Evolutionary conservation across 2,797 vertebrate species (phyloP), one percentile per base, ranked within the genome.

Genomic region (Holocentrus rufus): DNA sequence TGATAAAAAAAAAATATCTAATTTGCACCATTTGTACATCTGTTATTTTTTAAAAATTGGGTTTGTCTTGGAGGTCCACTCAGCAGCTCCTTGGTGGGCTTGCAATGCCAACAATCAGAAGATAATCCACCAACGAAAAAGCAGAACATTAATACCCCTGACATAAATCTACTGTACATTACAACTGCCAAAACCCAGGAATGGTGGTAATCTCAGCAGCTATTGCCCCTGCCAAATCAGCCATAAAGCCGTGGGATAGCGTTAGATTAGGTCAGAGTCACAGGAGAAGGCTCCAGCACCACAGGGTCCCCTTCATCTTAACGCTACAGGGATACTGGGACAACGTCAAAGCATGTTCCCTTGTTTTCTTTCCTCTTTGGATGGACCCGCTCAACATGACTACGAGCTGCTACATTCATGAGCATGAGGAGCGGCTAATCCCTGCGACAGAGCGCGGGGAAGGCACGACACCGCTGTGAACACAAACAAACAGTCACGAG

Each of bases 181-280:
- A 63, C 76, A 65, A 25, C 79, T 88, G 90, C 77, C 85, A 89
- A 90, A 87, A 89, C 46, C 73, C 81, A 85, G 74, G 87, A 90
- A 86, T 67, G 81, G 76, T 81, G 62, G 69, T 90, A 87, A 92
- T 91, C 86, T 86, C 71, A 69, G 65, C 70, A 67, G 81, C 69
- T 69, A 60, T 31, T 65, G 67, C 56, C 62, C 86, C 71, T 57
- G 65, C 72, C 46, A 61, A 81, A 74, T 83, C 79, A 82, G 68
- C 84, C 64, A 62, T 77, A 83, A 88, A 88, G 83, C 79, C 57
- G 46, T 31, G 74, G 73, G 81, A 86, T 57, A 69, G 63, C 53
- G 46, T 77, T 88, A 89, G 82, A 86, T 79, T 30, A 69, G 85
- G 79, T 80, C 86, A 82, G 58, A 66, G 74, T 79, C 67, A 77